Conservation (phyloP, 2,113 vertebrate species). For the Arvicanthis niloticus region DNA sequence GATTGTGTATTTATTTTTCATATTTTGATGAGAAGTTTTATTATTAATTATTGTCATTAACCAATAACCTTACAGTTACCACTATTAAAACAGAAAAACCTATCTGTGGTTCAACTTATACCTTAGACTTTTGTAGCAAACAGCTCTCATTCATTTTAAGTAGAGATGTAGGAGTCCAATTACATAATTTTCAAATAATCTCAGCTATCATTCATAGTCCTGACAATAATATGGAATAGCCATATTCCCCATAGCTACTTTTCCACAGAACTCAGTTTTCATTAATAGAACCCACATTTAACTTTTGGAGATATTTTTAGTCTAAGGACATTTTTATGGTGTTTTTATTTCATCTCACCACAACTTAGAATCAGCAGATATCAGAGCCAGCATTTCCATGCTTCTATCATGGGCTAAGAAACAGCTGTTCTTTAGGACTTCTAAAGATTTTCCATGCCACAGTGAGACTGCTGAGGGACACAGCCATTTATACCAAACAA, state of each 20-base stretch:
- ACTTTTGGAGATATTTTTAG: neutral
- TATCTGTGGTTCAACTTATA: too few relatives aligned
- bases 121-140: neutral
- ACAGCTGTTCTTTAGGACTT: neutral
- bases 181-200: neutral
- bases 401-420: neutral
- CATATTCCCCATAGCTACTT: neutral
- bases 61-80: neutral
- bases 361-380: neutral
- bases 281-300: neutral
- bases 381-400: neutral
- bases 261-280: neutral
- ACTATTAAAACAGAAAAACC: too few relatives aligned
- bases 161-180: slow-evolving; percentile 3
- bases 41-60: neutral
- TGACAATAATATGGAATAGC: neutral
- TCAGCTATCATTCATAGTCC: neutral
- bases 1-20: neutral
- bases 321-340: neutral
- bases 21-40: neutral
- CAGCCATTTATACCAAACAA: neutral
- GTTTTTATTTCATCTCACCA: neutral
- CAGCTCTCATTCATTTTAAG: neutral
- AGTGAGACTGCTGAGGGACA: neutral
- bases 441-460: neutral